Percentiles rank a stretch among this genome's conserved stretches.
These are phyloP conservation scores for Phragmatobia fuliginosa DNA, from an alignment of 2,888 invertebrate genomes.

Conservation along the genomic window DNA sequence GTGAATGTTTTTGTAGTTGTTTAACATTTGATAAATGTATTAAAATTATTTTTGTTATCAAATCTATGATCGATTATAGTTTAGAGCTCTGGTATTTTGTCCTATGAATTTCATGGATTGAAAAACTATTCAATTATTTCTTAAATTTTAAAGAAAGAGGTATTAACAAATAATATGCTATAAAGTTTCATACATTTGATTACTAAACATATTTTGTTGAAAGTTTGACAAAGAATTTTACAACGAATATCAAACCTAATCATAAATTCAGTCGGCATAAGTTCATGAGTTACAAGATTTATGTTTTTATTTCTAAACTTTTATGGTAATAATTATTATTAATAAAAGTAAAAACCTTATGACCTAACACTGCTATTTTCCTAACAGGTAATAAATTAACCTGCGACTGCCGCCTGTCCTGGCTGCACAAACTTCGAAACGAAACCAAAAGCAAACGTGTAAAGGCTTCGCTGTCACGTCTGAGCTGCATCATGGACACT, in stretches of 20 bases:
- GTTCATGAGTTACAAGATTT: not conserved
- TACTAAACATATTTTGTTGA: not conserved
- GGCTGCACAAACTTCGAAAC: slow-evolving; percentile 91
- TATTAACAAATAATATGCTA: no score
- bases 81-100: no score
- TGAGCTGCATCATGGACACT: slow-evolving; percentile 89
- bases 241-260: not conserved
- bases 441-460: slow-evolving; percentile 91
- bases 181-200: no score
- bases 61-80: no score
- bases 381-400: slow-evolving; percentile 92
- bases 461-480: slow-evolving; percentile 88
- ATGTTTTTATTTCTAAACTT: not conserved
- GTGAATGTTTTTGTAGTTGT: not conserved
- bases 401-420: slow-evolving; percentile 93
- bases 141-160: no score
- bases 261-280: not conserved
- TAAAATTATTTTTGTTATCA: no score
- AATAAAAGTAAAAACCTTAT: no score
- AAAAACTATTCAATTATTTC: no score
- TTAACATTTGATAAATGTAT: not conserved
- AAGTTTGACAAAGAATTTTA: not conserved
- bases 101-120: no score
- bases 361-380: slow-evolving; percentile 45
- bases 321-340: no score